Evolutionary conservation across 2,113 vertebrate genomes (phyloP).

Genomic region (Osmerus eperlanus): DNA sequence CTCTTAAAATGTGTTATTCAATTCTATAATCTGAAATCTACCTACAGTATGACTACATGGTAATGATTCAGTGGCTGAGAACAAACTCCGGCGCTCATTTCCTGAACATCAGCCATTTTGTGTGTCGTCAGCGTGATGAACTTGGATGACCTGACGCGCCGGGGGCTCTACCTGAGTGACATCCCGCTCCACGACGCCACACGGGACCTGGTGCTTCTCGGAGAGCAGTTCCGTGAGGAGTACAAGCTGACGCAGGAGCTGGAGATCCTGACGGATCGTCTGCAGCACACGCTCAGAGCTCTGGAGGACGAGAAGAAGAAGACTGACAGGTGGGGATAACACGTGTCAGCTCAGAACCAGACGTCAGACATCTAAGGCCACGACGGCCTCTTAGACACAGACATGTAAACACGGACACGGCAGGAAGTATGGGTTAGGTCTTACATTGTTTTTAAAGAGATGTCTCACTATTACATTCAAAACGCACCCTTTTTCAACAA

Average conservation of each 20-base stretch:
- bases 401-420: too few relatives aligned
- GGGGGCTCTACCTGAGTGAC: slow-evolving; percentile 95
- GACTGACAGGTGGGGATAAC: slow-evolving; percentile 85
- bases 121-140: slow-evolving; percentile 89
- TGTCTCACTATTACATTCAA: too few relatives aligned
- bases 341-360: not conserved
- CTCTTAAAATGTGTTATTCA: too few relatives aligned
- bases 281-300: slow-evolving; percentile 93
- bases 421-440: too few relatives aligned
- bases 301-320: slow-evolving; percentile 99
- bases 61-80: too few relatives aligned
- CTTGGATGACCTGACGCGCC: slow-evolving; percentile 91
- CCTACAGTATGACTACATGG: too few relatives aligned
- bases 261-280: slow-evolving; percentile 93
- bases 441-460: too few relatives aligned
- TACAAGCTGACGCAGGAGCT: slow-evolving; percentile 97
- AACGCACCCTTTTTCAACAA: too few relatives aligned
- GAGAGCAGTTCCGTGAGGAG: slow-evolving; percentile 97
- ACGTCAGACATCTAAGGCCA: not conserved
- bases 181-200: slow-evolving; percentile 97
- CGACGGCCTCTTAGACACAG: not conserved
- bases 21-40: too few relatives aligned
- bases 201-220: slow-evolving; percentile 93
- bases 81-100: too few relatives aligned
- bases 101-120: not conserved